A percentile compares a stretch with the other conserved stretches of the same genome.
phyloP scores from a whole-genome alignment of 2,888 invertebrate species.

The Diarsia mendica region DNA sequence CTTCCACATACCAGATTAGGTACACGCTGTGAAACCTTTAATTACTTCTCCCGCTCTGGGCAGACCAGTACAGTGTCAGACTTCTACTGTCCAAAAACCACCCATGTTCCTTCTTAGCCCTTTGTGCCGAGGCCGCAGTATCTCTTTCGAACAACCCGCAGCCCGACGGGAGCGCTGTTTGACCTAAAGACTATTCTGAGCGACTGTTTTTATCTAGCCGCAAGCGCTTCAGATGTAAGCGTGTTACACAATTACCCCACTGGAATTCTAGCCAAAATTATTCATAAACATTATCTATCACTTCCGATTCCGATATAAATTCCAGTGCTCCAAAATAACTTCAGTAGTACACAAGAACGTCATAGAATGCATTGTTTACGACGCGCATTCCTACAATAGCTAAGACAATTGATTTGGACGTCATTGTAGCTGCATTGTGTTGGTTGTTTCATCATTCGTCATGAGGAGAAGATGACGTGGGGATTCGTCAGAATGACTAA shows the following conservation, averaged over 20 bases:
- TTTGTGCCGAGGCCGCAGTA: too few relatives aligned
- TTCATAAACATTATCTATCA: background rate
- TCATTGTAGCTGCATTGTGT: constrained; percentile 33
- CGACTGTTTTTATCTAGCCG: too few relatives aligned
- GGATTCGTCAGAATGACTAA: background rate
- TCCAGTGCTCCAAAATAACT: constrained; percentile 4
- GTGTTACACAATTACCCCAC: background rate
- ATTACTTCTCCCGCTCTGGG: too few relatives aligned
- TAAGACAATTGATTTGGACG: constrained; percentile 36
- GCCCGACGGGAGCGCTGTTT: too few relatives aligned
- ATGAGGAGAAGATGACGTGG: constrained; percentile 5
- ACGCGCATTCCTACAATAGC: background rate
- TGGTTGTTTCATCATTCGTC: constrained; percentile 7
- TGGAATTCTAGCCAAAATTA: background rate
- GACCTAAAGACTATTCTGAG: too few relatives aligned
- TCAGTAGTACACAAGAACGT: background rate
- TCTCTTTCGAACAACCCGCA: too few relatives aligned
- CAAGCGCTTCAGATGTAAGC: too few relatives aligned
- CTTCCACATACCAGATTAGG: too few relatives aligned
- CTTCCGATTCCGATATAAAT: constrained; percentile 27
- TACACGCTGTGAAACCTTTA: too few relatives aligned
- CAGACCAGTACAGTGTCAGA: too few relatives aligned
- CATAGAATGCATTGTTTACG: constrained; percentile 37
- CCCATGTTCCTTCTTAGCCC: too few relatives aligned
- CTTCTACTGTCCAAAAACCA: too few relatives aligned